Evolutionary conservation across 2,888 invertebrate species (phyloP).

Genomic region (Troides aeacus): DNA sequence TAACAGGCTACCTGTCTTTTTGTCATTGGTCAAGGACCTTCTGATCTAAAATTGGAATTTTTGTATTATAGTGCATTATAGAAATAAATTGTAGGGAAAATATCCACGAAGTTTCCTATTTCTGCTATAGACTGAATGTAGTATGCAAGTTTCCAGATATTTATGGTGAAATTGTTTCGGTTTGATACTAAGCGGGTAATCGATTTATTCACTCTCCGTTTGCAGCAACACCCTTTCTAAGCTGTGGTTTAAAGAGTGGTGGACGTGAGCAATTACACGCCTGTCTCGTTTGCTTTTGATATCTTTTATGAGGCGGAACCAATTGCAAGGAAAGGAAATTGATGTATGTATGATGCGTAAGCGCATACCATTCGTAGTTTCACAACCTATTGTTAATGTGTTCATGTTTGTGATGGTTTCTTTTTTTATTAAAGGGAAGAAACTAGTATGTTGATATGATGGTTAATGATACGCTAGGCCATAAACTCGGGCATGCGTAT

Average conservation of each 20-base stretch:
- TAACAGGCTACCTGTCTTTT: too few relatives aligned
- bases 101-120: too few relatives aligned
- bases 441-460: too few relatives aligned
- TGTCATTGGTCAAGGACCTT: too few relatives aligned
- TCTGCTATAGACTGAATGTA: background rate
- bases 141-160: background rate
- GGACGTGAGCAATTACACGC: slow-evolving; percentile 31
- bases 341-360: slow-evolving; percentile 1
- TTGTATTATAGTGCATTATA: too few relatives aligned
- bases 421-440: too few relatives aligned
- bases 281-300: slow-evolving; percentile 33
- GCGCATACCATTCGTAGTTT: background rate
- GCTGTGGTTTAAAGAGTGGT: slow-evolving; percentile 22
- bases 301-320: slow-evolving; percentile 28
- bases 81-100: too few relatives aligned
- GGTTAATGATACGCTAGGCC: too few relatives aligned
- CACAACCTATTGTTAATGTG: too few relatives aligned
- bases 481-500: too few relatives aligned
- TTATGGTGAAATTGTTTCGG: slow-evolving; percentile 19
- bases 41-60: too few relatives aligned
- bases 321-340: slow-evolving; percentile 6
- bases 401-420: too few relatives aligned
- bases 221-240: slow-evolving; percentile 18
- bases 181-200: slow-evolving; percentile 23
- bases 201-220: slow-evolving; percentile 22